These are phyloP conservation scores for Polypedilum pembai DNA, from an alignment of 1,140 invertebrate species.

Conservation along the genomic window DNA sequence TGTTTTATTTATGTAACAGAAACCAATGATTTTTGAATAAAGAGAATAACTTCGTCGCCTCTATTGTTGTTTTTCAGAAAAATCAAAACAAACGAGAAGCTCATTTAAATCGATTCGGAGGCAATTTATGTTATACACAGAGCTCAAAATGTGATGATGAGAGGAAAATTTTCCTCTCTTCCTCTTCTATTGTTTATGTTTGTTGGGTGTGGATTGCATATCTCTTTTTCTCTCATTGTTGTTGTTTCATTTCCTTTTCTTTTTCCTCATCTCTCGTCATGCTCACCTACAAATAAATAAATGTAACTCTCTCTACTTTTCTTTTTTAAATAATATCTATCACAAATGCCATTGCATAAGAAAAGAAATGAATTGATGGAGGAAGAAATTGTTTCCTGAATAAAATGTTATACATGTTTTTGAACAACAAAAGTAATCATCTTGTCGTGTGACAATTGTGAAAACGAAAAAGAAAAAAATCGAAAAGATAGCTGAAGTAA, in stretches of 20 bases:
- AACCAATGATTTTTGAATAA: constrained; percentile 4
- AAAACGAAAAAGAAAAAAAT: too few species aligned
- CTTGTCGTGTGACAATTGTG: background rate
- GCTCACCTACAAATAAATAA: background rate
- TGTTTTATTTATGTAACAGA: background rate
- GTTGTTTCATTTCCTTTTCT: constrained; percentile 17
- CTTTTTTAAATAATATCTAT: too few species aligned
- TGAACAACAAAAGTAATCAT: too few species aligned
- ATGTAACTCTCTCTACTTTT: too few species aligned
- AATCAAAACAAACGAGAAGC: background rate
- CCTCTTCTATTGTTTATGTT: constrained; percentile 14
- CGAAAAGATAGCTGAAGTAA: too few species aligned
- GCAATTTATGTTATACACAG: background rate
- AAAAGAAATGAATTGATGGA: background rate
- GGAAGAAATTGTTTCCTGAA: constrained; percentile 11
- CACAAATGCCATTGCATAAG: background rate
- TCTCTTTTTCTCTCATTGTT: background rate
- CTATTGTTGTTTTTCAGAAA: background rate
- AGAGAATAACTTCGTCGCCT: background rate
- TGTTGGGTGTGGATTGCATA: background rate
- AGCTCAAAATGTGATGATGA: background rate
- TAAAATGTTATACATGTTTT: background rate
- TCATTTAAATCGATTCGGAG: background rate
- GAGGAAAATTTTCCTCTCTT: background rate
- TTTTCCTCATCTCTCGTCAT: background rate